These are phyloP conservation scores for Stenchaetothrips biformis DNA, from an alignment of 2,888 invertebrate genomes.

Conservation along the genomic window DNA sequence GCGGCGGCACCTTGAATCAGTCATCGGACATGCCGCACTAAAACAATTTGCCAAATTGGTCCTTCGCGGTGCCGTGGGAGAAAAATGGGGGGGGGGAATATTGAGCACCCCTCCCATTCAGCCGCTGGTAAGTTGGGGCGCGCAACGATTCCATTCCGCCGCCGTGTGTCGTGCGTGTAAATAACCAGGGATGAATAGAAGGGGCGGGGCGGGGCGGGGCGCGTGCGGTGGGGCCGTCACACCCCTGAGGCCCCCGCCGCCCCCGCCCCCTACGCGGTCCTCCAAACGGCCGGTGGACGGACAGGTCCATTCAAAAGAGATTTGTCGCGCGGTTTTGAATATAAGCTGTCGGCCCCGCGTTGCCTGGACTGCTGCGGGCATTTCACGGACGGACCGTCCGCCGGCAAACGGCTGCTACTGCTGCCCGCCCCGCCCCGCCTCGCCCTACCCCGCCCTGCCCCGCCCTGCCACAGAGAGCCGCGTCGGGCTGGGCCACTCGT, in stretches of 20 bases:
- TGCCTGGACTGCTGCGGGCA: neutral
- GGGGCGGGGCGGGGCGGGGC: neutral
- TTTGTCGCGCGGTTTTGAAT: slow-evolving; percentile 6
- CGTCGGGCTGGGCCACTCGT: no score
- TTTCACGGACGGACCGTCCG: neutral
- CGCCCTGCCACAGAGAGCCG: no score
- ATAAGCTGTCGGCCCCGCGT: neutral
- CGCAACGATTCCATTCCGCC: no score
- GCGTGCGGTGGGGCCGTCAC: no score
- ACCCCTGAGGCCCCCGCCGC: no score
- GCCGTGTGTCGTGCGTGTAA: neutral
- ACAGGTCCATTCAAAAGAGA: slow-evolving; percentile 6
- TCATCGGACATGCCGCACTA: no score
- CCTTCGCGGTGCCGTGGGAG: neutral
- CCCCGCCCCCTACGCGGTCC: no score
- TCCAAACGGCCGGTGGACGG: neutral
- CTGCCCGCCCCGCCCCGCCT: neutral
- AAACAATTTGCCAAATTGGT: no score
- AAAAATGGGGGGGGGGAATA: neutral
- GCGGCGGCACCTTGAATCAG: no score
- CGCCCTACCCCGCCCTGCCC: neutral
- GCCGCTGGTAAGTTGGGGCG: no score
- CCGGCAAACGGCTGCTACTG: neutral
- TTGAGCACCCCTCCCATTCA: no score
- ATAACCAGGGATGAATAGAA: neutral